Conservation (phyloP, 2,888 invertebrate genomes). For the Drosophila ezoana region DNA sequence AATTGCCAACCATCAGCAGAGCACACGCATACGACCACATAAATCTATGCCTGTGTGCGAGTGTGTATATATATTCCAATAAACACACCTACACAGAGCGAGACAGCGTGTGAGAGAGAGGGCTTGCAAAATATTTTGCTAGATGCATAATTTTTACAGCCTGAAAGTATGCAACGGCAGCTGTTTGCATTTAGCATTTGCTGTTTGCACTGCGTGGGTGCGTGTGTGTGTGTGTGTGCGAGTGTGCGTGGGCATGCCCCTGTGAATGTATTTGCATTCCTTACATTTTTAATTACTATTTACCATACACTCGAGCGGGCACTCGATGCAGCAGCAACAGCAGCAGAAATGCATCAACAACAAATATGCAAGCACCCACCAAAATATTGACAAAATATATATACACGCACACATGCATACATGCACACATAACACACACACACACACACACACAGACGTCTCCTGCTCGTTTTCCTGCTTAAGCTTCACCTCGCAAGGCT, state of each 20-base stretch:
- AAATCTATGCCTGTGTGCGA: not conserved
- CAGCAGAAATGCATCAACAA: slow-evolving; percentile 57
- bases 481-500: slow-evolving; percentile 14
- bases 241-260: not conserved
- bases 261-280: slow-evolving; percentile 66
- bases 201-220: slow-evolving; percentile 27
- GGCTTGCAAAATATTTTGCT: slow-evolving; percentile 52
- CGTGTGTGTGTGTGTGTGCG: slow-evolving; percentile 5
- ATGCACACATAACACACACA: not conserved
- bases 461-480: not conserved
- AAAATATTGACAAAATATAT: slow-evolving; percentile 68
- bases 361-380: slow-evolving; percentile 56
- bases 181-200: slow-evolving; percentile 63
- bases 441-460: not conserved
- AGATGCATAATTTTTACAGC: slow-evolving; percentile 64
- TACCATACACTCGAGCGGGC: slow-evolving; percentile 72
- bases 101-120: slow-evolving; percentile 1
- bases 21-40: not conserved
- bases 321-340: slow-evolving; percentile 47
- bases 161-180: slow-evolving; percentile 64
- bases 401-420: slow-evolving; percentile 1
- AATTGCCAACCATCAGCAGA: slow-evolving; percentile 44
- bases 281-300: slow-evolving; percentile 80
- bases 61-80: not conserved
- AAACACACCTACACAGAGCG: slow-evolving; percentile 3